A percentile compares a stretch with the other conserved stretches of the same genome.
Conservation (phyloP, 2,888 invertebrate genomes). For the Orchesellides sinensis region DNA sequence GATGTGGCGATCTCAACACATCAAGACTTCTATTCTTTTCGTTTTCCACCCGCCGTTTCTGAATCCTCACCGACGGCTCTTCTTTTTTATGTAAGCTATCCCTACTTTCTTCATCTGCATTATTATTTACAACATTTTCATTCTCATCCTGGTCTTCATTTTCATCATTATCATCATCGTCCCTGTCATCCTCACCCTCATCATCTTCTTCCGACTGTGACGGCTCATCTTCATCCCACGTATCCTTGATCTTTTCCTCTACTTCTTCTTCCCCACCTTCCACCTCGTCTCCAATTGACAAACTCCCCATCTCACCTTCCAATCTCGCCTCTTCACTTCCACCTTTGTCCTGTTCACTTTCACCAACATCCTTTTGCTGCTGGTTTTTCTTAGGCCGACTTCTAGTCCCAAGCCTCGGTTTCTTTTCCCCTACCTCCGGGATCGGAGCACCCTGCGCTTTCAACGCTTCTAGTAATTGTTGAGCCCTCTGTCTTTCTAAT, state of each 20-base stretch:
- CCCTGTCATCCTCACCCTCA: constrained; percentile 30
- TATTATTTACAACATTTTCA: constrained; percentile 76
- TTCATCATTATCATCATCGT: constrained; percentile 76
- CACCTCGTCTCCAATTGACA: constrained; percentile 76
- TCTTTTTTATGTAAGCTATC: constrained; percentile 79
- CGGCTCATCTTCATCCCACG: constrained; percentile 93
- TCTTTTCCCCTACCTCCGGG: constrained; percentile 83
- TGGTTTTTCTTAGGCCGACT: constrained; percentile 84
- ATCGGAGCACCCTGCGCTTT: constrained; percentile 91
- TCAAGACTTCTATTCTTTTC: constrained; percentile 84
- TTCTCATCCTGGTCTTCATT: constrained; percentile 78
- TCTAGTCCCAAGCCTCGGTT: constrained; percentile 83
- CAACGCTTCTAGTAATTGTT: constrained; percentile 91
- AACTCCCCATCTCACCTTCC: constrained; percentile 74
- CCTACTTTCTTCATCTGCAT: constrained; percentile 37
- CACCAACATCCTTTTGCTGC: constrained; percentile 76
- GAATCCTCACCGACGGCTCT: constrained; percentile 84
- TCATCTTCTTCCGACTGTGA: constrained; percentile 81
- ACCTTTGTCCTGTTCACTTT: constrained; percentile 38
- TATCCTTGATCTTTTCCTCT: constrained; percentile 84
- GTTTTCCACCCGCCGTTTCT: constrained; percentile 84
- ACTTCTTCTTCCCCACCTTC: constrained; percentile 66
- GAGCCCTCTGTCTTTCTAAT: constrained; percentile 91
- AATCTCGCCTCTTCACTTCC: constrained; percentile 11
- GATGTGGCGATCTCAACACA: constrained; percentile 91